phyloP scores from a whole-genome alignment of 92 coral and sea anemone species.

The Actinostola sp. region DNA sequence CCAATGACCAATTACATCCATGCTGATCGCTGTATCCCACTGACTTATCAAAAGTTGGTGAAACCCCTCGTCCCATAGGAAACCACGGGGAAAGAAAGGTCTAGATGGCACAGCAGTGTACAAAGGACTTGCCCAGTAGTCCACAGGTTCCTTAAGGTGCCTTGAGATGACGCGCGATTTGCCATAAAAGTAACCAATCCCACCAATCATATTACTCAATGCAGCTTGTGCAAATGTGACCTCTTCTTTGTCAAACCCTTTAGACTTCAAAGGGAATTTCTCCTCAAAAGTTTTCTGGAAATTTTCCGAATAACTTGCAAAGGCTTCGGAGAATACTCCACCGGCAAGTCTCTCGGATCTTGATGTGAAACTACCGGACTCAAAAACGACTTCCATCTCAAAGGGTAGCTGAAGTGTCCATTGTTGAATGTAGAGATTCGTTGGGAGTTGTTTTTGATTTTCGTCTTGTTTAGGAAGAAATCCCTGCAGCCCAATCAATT shows the following conservation, averaged over 20 bases:
- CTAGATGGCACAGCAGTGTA: slow-evolving; percentile 98
- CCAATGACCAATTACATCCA: slow-evolving; percentile 97
- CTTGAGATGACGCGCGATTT: slow-evolving; percentile 86
- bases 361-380: slow-evolving; percentile 72
- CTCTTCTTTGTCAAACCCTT: slow-evolving; percentile 74
- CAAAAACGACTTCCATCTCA: slow-evolving; percentile 83
- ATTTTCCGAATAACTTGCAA: slow-evolving; percentile 56
- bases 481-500: slow-evolving; percentile 78
- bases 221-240: slow-evolving; percentile 90
- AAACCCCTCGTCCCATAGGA: slow-evolving; percentile 99
- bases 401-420: slow-evolving; percentile 90
- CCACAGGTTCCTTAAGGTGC: slow-evolving; percentile 80
- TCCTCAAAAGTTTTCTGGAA: slow-evolving; percentile 92
- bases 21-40: slow-evolving; percentile 92
- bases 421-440: slow-evolving; percentile 78
- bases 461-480: slow-evolving; percentile 64
- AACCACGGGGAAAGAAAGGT: slow-evolving; percentile 96
- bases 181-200: slow-evolving; percentile 94
- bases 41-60: slow-evolving; percentile 97
- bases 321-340: slow-evolving; percentile 61
- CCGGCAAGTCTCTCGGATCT: slow-evolving; percentile 70
- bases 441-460: slow-evolving; percentile 73
- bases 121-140: slow-evolving; percentile 91
- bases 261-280: slow-evolving; percentile 73
- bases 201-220: slow-evolving; percentile 89